A percentile compares a stretch with the other conserved stretches of the same genome.
These are phyloP conservation scores for Scaptomyza hsui DNA, from an alignment of 1,140 invertebrate genomes.

Conservation along the genomic window DNA sequence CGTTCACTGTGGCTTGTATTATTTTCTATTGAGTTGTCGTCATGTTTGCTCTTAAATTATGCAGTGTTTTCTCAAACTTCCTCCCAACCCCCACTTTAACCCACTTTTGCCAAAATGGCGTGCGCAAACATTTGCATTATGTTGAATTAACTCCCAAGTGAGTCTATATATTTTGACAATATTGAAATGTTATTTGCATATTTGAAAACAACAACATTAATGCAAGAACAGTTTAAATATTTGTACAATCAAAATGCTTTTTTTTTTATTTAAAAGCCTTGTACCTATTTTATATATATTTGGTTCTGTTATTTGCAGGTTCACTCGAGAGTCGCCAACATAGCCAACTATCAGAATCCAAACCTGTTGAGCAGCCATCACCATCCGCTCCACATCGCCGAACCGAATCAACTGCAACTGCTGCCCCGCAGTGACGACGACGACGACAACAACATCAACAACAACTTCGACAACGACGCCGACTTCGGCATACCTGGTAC, in stretches of 20 bases:
- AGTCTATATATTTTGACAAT: constrained; percentile 44
- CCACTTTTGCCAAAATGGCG: not conserved
- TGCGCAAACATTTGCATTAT: constrained; percentile 69
- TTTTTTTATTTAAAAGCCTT: no score
- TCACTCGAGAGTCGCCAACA: constrained; percentile 75
- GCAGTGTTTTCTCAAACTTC: constrained; percentile 44
- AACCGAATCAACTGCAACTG: constrained; percentile 66
- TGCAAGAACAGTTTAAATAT: constrained; percentile 41
- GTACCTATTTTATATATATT: not conserved
- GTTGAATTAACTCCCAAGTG: constrained; percentile 53
- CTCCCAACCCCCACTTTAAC: not conserved
- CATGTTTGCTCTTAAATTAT: constrained; percentile 71
- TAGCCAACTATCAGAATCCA: constrained; percentile 74
- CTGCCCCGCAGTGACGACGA: constrained; percentile 67
- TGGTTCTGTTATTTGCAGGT: constrained; percentile 32
- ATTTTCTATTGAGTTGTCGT: constrained; percentile 38
- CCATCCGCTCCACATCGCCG: constrained; percentile 71
- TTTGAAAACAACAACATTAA: constrained; percentile 27
- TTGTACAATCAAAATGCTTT: constrained; percentile 13
- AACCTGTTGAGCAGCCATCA: constrained; percentile 77
- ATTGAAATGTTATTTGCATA: constrained; percentile 69
- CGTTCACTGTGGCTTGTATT: constrained; percentile 12
- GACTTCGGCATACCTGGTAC: constrained; percentile 16
- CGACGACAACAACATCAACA: constrained; percentile 37
- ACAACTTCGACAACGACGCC: constrained; percentile 27